Base-by-base conservation (phyloP, 2,797 vertebrate genomes). In the Acanthornis magna region DNA sequence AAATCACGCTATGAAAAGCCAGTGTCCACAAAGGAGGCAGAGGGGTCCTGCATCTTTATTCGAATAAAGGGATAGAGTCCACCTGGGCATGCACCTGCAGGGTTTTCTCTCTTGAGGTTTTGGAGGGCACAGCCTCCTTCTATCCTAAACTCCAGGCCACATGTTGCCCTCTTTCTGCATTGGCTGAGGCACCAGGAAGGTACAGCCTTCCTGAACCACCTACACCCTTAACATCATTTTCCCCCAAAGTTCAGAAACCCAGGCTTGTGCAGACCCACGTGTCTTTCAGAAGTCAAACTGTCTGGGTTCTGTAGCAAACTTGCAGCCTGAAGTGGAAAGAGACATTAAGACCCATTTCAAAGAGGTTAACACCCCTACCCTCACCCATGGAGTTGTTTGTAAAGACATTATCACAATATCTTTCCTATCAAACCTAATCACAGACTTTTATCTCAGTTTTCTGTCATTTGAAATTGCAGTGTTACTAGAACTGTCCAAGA, bases 71-170 rank as follows among this genome's bases (percentile, higher is more conserved):
- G 12, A 58, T 36, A 21, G 32, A 36, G 22, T 32, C 10, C 22
- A 15, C 32, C 7, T 9, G 11, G 43, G 5, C 81, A 15, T 26
- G 21, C 0, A 0, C 15, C 16, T 20, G 5, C 7, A 2, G 5
- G 11, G 1, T 66, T 57, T 73, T 66, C 43, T 43, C 40, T 42
- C 32, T 83, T 11, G 1, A 9, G 17, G 26, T 66, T 50, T 34
- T 5, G 7, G 51, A 58, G 26, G 60, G 25, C 2, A 1, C 36
- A 26, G 32, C 11, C 25, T 65, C 70, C 22, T 65, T 65, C 50
- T 34, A 42, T 21, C 26, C 70, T 10, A 4, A 48, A 25, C 13
- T 42, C 20, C 20, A 1, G 0, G 42, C 19, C 0, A 0, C 36
- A 4, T 1, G 3, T 20, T 42, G 42, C 34, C 16, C 43, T 50